phyloP scores from a whole-genome alignment of 64 coral and sea anemone species.

The Astreopora myriophthalma region DNA sequence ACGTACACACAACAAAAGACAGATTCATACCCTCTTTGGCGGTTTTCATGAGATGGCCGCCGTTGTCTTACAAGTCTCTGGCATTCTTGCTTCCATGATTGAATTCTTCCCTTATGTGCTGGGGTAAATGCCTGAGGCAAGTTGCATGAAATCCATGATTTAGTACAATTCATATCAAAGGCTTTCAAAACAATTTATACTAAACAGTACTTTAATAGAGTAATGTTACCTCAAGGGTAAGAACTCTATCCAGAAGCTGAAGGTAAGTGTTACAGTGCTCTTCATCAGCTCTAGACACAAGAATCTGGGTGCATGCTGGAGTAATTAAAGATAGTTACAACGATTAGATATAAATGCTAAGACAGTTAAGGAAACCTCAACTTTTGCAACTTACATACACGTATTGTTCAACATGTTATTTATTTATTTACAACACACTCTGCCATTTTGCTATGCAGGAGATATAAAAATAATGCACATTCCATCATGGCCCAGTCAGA shows the following conservation, averaged over 20 bases:
- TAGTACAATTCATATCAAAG: no score
- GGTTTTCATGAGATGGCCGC: constrained; percentile 80
- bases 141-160: neutral
- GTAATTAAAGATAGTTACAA: neutral
- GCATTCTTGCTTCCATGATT: constrained; percentile 98
- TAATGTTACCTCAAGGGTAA: constrained; percentile 79
- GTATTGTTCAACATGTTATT: no score
- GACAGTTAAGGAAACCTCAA: no score
- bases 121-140: constrained; percentile 79
- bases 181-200: no score
- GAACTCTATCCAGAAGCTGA: constrained; percentile 82
- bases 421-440: no score
- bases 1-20: no score
- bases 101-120: constrained; percentile 84
- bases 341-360: no score
- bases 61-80: constrained; percentile 74
- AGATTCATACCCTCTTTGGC: constrained; percentile 67
- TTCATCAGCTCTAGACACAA: constrained; percentile 94
- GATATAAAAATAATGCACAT: no score
- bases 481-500: no score
- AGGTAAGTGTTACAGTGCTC: constrained; percentile 82
- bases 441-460: no score
- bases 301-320: constrained; percentile 95
- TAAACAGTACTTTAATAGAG: no score
- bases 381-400: no score